Evolutionary conservation across 2,888 invertebrate genomes (phyloP).

Genomic region (Catocala sponsa): DNA sequence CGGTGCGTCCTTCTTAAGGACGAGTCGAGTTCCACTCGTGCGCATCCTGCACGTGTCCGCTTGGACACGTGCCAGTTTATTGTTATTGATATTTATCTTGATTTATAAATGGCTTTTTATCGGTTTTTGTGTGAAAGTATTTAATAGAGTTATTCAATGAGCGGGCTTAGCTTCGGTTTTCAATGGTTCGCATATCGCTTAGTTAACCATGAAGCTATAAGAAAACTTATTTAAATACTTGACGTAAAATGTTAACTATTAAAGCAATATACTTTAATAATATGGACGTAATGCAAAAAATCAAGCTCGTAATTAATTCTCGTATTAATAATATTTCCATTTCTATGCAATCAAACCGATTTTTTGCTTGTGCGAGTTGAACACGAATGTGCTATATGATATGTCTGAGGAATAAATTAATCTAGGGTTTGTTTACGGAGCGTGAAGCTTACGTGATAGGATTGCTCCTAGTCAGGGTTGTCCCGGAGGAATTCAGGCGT

Average conservation of each 20-base stretch:
- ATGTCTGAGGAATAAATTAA: constrained; percentile 43
- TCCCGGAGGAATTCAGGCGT: background rate
- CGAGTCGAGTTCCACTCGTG: constrained; percentile 33
- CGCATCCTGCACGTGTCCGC: constrained; percentile 48
- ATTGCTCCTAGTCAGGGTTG: constrained; percentile 46
- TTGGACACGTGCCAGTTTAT: constrained; percentile 24
- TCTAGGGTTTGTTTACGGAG: constrained; percentile 49
- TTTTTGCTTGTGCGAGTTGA: constrained; percentile 28
- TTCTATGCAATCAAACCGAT: constrained; percentile 26
- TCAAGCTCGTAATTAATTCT: background rate
- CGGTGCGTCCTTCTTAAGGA: constrained; percentile 42
- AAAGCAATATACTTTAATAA: no score
- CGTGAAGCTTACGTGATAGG: constrained; percentile 56
- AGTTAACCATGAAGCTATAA: no score
- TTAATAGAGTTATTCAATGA: background rate
- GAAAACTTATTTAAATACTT: no score
- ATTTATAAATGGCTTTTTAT: constrained; percentile 7
- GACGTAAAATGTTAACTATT: no score
- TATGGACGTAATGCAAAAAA: no score
- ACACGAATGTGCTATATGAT: constrained; percentile 46
- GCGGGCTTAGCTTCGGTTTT: background rate
- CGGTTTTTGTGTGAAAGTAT: background rate
- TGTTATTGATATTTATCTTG: constrained; percentile 28
- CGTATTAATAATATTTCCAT: constrained; percentile 3
- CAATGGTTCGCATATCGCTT: background rate